Evolutionary conservation across 2,797 vertebrate species (phyloP), one percentile per base, ranked within the genome.

Genomic region (Gadopsis marmoratus): DNA sequence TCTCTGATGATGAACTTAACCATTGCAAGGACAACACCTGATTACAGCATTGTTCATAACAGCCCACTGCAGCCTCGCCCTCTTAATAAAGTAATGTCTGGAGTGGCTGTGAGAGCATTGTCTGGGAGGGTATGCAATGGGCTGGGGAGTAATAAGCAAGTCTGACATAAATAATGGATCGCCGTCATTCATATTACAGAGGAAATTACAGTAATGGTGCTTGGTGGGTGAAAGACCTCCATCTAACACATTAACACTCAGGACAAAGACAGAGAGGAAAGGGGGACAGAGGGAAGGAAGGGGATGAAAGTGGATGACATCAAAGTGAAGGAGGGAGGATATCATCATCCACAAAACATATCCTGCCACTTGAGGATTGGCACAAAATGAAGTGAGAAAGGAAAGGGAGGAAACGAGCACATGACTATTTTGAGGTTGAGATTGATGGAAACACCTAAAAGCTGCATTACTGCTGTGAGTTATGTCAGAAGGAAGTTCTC

Each of bases 181-280:
- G 82, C 93, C 92, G 92, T 93, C 92, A 94, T 94, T 94, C 93
- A 94, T 93, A 94, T 95, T 95, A 95, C 84, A 89, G 92, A 95
- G 95, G 95, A 96, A 95, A 95, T 95, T 90, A 95, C 93, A 94
- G 90, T 95, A 96, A 95, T 95, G 92, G 92, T 91, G 88, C 92
- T 89, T 85, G 87, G 89, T 76, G 92, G 91, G 91, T 93, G 92
- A 94, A 91, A 94, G 93, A 94, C 90, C 92, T 94, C 93, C 91
- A 92, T 95, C 93, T 86, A 94, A 91, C 92, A 92, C 92, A 95
- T 94, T 94, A 95, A 95, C 89, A 91, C 88, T 89, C 84, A 86
- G 90, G 91, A 93, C 91, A 93, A 91, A 93, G 88, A 88, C 82
- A 26, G 69, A 89, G 88, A 91, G 85, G 72, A 82, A 78, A 83